Evolutionary conservation across 2,113 vertebrate species (phyloP).

Genomic region (Eublepharis macularius): DNA sequence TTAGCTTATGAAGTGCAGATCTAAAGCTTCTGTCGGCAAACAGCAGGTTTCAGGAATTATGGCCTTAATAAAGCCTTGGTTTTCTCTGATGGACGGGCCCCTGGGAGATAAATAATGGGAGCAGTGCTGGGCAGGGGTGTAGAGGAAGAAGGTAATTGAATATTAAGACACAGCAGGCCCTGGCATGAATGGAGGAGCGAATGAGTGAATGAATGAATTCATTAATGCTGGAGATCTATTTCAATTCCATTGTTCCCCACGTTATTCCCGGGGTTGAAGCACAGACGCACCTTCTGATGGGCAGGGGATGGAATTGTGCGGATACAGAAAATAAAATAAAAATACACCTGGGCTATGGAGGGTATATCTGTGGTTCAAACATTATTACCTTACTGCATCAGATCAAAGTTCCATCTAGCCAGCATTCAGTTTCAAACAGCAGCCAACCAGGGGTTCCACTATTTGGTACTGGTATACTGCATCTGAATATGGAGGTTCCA

Average conservation of each 20-base stretch:
- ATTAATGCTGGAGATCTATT: background rate
- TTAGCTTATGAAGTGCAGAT: background rate
- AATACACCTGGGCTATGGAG: no score
- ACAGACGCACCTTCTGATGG: background rate
- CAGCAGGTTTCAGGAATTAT: slow-evolving; percentile 15
- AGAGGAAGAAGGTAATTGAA: slow-evolving; percentile 27
- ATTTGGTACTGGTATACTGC: background rate
- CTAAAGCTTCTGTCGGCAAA: slow-evolving; percentile 2
- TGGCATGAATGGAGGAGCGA: background rate
- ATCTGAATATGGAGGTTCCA: background rate
- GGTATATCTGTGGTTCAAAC: no score
- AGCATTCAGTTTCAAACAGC: background rate
- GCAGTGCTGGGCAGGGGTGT: background rate
- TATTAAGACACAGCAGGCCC: slow-evolving; percentile 22
- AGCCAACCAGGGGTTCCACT: background rate
- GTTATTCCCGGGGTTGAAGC: background rate
- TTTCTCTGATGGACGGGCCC: slow-evolving; percentile 3
- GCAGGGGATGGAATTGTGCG: background rate
- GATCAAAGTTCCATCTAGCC: background rate
- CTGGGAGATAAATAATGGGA: slow-evolving; percentile 24
- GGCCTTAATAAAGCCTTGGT: slow-evolving; percentile 25
- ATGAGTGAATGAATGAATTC: background rate
- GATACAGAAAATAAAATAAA: no score
- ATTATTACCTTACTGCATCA: no score
- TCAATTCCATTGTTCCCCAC: background rate